phyloP scores from a whole-genome alignment of 2,113 vertebrate genomes.

The Riparia riparia region DNA sequence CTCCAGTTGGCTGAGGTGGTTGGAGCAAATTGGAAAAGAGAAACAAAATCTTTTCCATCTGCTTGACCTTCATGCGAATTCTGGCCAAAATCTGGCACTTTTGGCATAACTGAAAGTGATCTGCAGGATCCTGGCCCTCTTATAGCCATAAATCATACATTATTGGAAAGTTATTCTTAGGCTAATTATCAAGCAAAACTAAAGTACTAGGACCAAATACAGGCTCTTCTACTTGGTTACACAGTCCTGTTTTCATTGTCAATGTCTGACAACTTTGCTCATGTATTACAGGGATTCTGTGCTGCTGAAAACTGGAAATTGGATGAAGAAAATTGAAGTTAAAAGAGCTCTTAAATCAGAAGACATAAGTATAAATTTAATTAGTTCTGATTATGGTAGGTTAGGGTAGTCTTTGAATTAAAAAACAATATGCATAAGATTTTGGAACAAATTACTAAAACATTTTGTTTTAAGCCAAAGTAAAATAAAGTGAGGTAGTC shows the following conservation, averaged over 20 bases:
- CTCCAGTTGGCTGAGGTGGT: background rate
- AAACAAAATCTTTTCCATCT: background rate
- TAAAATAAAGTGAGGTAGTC: background rate
- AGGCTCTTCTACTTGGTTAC: background rate
- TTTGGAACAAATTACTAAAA: background rate
- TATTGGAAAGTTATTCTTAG: background rate
- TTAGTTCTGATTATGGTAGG: conserved; percentile 96
- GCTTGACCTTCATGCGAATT: background rate
- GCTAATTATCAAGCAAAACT: background rate
- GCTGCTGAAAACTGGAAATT: conserved; percentile 87
- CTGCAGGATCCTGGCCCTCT: background rate
- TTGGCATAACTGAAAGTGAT: background rate
- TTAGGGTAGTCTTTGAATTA: conserved; percentile 27
- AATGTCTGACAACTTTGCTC: background rate
- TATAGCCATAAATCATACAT: background rate
- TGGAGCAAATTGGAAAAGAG: background rate
- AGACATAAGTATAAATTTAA: conserved; percentile 89
- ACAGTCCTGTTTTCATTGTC: background rate
- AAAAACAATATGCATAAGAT: background rate
- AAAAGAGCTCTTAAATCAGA: conserved; percentile 82
- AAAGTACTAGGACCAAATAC: background rate
- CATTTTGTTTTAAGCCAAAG: background rate
- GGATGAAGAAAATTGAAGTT: conserved; percentile 91
- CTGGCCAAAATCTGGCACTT: background rate
- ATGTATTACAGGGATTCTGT: conserved; percentile 82